Evolutionary conservation across 2,113 vertebrate species (phyloP).

Genomic region (Oreochromis niloticus): DNA sequence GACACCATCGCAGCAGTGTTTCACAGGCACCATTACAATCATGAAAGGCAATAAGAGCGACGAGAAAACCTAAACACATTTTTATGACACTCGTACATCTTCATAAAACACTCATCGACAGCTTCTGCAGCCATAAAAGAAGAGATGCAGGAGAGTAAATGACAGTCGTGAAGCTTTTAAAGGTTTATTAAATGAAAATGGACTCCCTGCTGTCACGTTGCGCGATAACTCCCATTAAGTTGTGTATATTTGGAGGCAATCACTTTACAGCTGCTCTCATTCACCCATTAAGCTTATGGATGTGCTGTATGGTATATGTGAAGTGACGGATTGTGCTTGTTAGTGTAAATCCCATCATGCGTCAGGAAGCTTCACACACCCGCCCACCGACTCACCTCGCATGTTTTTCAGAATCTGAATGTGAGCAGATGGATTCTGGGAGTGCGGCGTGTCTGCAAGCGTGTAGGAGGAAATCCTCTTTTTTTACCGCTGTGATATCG

Average conservation of each 20-base stretch:
- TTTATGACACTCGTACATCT: slow-evolving; percentile 45
- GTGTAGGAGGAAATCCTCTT: slow-evolving; percentile 1
- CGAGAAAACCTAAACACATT: slow-evolving; percentile 34
- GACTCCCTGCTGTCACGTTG: not conserved
- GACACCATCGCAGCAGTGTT: slow-evolving; percentile 21
- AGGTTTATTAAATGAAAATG: slow-evolving; percentile 40
- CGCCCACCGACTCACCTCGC: not conserved
- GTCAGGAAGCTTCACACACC: not conserved
- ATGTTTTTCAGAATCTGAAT: not conserved
- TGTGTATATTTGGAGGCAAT: not conserved
- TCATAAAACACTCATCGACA: slow-evolving; percentile 30
- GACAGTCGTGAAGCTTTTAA: slow-evolving; percentile 24
- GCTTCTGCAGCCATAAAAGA: slow-evolving; percentile 2
- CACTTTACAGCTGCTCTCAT: not conserved
- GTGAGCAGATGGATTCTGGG: not conserved
- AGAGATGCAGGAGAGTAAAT: not conserved
- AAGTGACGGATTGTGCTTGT: not conserved
- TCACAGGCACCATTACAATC: slow-evolving; percentile 20
- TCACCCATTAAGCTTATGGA: not conserved
- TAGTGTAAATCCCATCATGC: slow-evolving; percentile 5
- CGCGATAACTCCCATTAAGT: not conserved
- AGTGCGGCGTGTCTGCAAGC: not conserved
- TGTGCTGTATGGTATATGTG: not conserved
- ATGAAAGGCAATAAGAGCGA: slow-evolving; percentile 25
- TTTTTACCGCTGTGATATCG: not conserved